Percentiles rank a stretch among this genome's conserved stretches.
These are phyloP conservation scores for Rhegmatorhina hoffmannsi DNA, from an alignment of 2,113 vertebrate species.

Conservation along the genomic window DNA sequence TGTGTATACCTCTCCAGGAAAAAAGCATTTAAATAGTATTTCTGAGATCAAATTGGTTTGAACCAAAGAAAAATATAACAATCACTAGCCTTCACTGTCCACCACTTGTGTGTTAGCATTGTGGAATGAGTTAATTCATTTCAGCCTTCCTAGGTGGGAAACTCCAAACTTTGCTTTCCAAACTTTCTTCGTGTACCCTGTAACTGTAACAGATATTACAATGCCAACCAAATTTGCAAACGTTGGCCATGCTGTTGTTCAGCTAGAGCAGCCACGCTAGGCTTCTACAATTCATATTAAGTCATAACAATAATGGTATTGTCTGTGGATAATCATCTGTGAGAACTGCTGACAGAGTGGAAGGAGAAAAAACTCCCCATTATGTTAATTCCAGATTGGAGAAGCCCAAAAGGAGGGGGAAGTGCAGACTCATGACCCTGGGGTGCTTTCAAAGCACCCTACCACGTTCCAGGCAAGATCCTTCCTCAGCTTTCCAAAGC, in stretches of 20 bases:
- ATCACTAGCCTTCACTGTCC: background rate
- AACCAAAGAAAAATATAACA: background rate
- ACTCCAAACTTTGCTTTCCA: background rate
- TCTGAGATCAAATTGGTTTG: background rate
- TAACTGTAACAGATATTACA: background rate
- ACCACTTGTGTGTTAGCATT: fast-evolving
- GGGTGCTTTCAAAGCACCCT: background rate
- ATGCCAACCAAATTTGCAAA: background rate
- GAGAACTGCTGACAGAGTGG: background rate
- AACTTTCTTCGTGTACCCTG: fast-evolving
- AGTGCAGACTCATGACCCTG: background rate
- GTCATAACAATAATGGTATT: background rate
- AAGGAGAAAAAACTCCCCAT: background rate
- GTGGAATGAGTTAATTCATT: background rate
- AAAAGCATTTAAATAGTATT: background rate
- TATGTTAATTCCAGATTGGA: background rate
- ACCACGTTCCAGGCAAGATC: background rate
- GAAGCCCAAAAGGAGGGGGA: background rate
- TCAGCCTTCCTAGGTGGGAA: background rate
- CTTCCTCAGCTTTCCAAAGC: background rate
- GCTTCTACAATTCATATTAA: background rate
- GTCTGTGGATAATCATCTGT: background rate
- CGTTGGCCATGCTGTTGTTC: background rate
- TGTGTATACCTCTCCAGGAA: background rate
- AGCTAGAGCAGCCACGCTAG: background rate